A percentile compares a stretch with the other conserved stretches of the same genome.
Evolutionary conservation across 2,888 invertebrate genomes (phyloP).

Genomic region (Parelbella ahira): DNA sequence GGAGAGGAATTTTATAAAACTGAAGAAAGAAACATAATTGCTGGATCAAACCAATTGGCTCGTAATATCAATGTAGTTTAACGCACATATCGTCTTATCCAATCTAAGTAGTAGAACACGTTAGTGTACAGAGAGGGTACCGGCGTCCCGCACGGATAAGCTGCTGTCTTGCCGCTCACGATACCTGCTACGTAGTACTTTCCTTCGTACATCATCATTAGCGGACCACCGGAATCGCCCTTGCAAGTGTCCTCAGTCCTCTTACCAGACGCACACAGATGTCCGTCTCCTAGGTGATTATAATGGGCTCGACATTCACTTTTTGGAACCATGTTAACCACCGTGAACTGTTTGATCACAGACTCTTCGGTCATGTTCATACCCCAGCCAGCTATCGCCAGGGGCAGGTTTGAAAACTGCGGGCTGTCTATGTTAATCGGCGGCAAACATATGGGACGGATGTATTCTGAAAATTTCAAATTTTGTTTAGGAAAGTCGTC

Average conservation of each 20-base stretch:
- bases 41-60: too few species aligned
- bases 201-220: conserved; percentile 61
- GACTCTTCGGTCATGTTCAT: conserved; percentile 55
- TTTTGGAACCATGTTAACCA: conserved; percentile 59
- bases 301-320: conserved; percentile 52
- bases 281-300: conserved; percentile 46
- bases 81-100: conserved; percentile 42
- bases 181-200: conserved; percentile 63
- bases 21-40: too few species aligned
- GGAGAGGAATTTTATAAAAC: too few species aligned
- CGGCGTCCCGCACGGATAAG: conserved; percentile 61
- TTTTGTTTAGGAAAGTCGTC: conserved; percentile 9
- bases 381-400: conserved; percentile 69
- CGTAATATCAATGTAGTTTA: too few species aligned
- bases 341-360: conserved; percentile 62
- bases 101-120: conserved; percentile 58
- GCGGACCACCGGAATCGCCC: conserved; percentile 70
- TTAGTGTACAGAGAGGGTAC: conserved; percentile 69
- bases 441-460: conserved; percentile 67
- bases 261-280: conserved; percentile 65
- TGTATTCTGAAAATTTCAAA: conserved; percentile 50
- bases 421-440: conserved; percentile 58
- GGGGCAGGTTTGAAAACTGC: conserved; percentile 49
- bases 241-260: conserved; percentile 69
- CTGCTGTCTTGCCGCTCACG: conserved; percentile 68